Base-by-base conservation (phyloP, 1,140 invertebrate species). In the Pseudomyrmex sp. region DNA sequence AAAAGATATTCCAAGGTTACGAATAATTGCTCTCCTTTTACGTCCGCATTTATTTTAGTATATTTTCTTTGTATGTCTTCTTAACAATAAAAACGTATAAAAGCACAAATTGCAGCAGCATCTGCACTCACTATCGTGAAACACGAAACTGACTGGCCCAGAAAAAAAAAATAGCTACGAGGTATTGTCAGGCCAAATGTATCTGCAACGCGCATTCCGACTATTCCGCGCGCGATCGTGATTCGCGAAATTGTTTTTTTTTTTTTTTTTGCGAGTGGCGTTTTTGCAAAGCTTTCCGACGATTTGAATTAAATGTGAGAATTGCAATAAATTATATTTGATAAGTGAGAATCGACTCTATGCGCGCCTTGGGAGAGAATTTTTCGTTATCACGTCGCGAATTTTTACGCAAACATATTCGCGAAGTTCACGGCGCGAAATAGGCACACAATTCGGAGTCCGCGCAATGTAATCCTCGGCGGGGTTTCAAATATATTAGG, bases 401-500 rank as follows among this genome's bases (percentile, higher is more conserved):
- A 20, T 72, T 70, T 65, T 44, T 61, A 3, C 35, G 35, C 35
- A 58, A 62, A 15, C 8, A 79, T 20, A 46, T 46, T 59, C 48
- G 61, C 48, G 63, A 58, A 68, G 59, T 72, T 58, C 56, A 80
- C 56, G 56, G 2, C 68, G 20, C 23, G 46, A 65, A 86, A 73
- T 58, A 26, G 26, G 26, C 3, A 26, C 0, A 70, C 72, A 70
- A 70, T 80, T 44, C 65, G 35, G 0, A 56, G 54, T 54, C 10
- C 61, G 46, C 20, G 65, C 20, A 69, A 86, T 18, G 79, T 52
- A 68, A 77, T 80, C 26, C 83, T 66, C 54, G 26, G n/a, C 46
- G 26, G 48, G 20, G 52, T 70, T 73, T 50, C 48, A 58, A 73
- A 85, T 85, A 72, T 73, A 87, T 83, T 75, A 87, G 68, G 35